Evolutionary conservation across 2,797 vertebrate genomes (phyloP), one percentile per base, ranked within the genome.

Genomic region (Centroberyx gerrardi): DNA sequence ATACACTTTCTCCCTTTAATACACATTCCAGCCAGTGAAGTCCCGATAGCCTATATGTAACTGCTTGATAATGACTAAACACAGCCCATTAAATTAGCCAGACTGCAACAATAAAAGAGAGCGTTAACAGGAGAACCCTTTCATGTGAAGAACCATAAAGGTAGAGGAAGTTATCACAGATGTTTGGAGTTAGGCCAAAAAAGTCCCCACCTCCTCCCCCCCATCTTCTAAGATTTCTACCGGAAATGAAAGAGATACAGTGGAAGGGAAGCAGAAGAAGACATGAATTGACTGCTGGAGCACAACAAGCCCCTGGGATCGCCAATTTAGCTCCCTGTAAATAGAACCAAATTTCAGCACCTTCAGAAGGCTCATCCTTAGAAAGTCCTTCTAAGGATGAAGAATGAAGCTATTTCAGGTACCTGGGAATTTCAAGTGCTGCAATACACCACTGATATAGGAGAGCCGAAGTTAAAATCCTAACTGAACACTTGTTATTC

Each of bases 201-300:
- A 66, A 13, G n/a, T 9, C 38, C 42, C 46, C 40, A 17, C 53
- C 12, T 14, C 42, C 72, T 70, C 78, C 49, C 44, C 61, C 40
- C 68, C 54, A 68, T 73, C 46, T 59, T 90, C 62, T 72, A 76
- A 63, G 52, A 76, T 75, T 61, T 78, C 40, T 33, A 36, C 56
- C 75, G 76, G 74, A 92, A 90, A 81, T 76, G 55, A 88, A 62
- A 78, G 52, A 33, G 65, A 81, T 54, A 29, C 9, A 65, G 64
- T 5, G 27, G 60, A 80, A 68, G 15, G 42, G 46, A 71, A 68
- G 78, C 63, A 75, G 68, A 65, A 67, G 74, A 74, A 55, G 73
- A 72, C 31, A 53, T 66, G 51, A 86, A 83, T 48, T 55, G 76
- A 59, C 78, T 75, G 44, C 54, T 62, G 44, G 65, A 62, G 56